Evolutionary conservation across 2,888 invertebrate species (phyloP).

Genomic region (Machimus rusticus): DNA sequence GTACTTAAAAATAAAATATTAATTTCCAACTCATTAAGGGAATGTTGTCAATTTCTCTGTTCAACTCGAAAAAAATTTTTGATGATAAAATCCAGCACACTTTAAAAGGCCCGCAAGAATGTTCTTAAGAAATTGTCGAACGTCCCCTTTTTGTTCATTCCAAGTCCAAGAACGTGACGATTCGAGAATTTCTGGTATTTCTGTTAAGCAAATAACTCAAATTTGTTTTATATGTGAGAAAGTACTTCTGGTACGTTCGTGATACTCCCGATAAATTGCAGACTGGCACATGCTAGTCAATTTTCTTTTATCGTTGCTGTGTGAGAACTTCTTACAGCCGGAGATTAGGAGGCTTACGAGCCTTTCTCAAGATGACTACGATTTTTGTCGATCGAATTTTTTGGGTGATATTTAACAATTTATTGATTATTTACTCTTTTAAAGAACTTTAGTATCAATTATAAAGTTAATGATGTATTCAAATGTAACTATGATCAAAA

Average conservation of each 20-base stretch:
- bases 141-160: neutral
- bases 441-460: neutral
- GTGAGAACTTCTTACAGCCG: conserved; percentile 24
- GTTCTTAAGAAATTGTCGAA: neutral
- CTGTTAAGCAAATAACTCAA: conserved; percentile 47
- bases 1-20: neutral
- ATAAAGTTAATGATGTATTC: no score
- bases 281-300: conserved; percentile 14
- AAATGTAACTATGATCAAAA: no score
- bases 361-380: neutral
- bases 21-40: neutral
- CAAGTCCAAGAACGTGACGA: conserved; percentile 42
- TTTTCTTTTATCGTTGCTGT: conserved; percentile 24
- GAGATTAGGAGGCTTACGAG: conserved; percentile 33
- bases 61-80: neutral
- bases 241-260: conserved; percentile 28
- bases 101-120: neutral
- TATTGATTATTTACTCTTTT: neutral
- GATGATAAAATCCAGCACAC: neutral
- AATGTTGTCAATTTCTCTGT: neutral
- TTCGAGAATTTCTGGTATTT: conserved; percentile 46
- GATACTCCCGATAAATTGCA: conserved; percentile 26
- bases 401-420: neutral
- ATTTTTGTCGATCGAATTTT: neutral
- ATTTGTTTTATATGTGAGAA: conserved; percentile 30